These are phyloP conservation scores for Antitype chi DNA, from an alignment of 2,888 invertebrate species.

Conservation along the genomic window DNA sequence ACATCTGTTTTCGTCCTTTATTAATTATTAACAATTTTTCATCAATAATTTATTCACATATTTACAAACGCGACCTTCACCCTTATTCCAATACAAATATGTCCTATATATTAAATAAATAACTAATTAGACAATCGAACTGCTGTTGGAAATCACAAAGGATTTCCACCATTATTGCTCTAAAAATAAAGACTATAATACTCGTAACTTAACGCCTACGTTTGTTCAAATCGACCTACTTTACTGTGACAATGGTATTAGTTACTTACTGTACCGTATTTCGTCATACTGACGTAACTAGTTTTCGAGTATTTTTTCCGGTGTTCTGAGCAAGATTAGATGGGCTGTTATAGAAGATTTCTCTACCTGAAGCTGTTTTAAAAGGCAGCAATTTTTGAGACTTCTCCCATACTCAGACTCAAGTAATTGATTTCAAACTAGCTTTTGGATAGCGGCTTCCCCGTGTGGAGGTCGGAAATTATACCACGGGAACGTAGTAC, in stretches of 20 bases:
- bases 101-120: conserved; percentile 26
- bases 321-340: conserved; percentile 6
- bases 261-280: conserved; percentile 36
- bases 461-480: too few species aligned
- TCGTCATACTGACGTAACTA: conserved; percentile 49
- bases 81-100: conserved; percentile 31
- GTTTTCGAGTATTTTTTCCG: conserved; percentile 31
- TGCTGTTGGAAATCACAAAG: not conserved
- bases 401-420: too few species aligned
- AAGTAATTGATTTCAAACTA: too few species aligned
- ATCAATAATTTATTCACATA: conserved; percentile 13
- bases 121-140: conserved; percentile 24
- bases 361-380: conserved; percentile 12
- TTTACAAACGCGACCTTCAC: conserved; percentile 30
- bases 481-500: not conserved
- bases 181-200: conserved; percentile 21
- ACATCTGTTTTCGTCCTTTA: not conserved
- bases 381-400: not conserved
- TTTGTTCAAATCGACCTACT: conserved; percentile 56
- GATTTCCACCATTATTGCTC: not conserved
- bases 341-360: conserved; percentile 32
- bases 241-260: conserved; percentile 58
- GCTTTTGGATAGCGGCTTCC: not conserved
- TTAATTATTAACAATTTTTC: too few species aligned
- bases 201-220: conserved; percentile 22